phyloP scores from a whole-genome alignment of 2,797 vertebrate genomes.

The Labroides dimidiatus region DNA sequence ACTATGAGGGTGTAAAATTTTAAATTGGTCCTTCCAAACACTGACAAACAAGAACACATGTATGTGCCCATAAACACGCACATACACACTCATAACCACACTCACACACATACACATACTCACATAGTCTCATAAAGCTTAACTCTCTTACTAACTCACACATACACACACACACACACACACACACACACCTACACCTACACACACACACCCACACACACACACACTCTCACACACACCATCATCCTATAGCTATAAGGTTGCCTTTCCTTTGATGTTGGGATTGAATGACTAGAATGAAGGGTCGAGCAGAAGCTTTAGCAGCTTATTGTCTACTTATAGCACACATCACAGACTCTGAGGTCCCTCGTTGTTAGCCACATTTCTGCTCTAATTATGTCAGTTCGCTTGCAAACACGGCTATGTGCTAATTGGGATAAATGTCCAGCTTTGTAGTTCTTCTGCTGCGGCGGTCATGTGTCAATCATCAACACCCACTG shows the following conservation, averaged over 20 bases:
- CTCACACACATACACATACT: background rate
- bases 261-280: conserved; percentile 70
- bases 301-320: conserved; percentile 69
- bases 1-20: conserved; percentile 47
- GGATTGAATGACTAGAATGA: conserved; percentile 68
- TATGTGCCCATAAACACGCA: conserved; percentile 35
- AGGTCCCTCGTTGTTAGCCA: conserved; percentile 55
- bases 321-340: conserved; percentile 75
- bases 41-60: conserved; percentile 49
- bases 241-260: conserved; percentile 47
- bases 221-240: conserved; percentile 3
- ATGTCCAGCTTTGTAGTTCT: conserved; percentile 71
- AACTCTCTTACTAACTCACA: no score
- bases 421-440: conserved; percentile 72
- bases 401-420: conserved; percentile 49
- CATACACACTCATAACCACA: conserved; percentile 20
- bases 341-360: conserved; percentile 55
- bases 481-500: conserved; percentile 69
- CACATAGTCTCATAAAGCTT: no score
- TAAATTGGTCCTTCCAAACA: conserved; percentile 49
- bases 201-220: conserved; percentile 6
- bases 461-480: conserved; percentile 59
- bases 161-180: background rate
- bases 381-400: conserved; percentile 72
- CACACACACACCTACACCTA: conserved; percentile 12